These are phyloP conservation scores for Lates calcarifer DNA, from an alignment of 2,113 vertebrate species.

Conservation along the genomic window DNA sequence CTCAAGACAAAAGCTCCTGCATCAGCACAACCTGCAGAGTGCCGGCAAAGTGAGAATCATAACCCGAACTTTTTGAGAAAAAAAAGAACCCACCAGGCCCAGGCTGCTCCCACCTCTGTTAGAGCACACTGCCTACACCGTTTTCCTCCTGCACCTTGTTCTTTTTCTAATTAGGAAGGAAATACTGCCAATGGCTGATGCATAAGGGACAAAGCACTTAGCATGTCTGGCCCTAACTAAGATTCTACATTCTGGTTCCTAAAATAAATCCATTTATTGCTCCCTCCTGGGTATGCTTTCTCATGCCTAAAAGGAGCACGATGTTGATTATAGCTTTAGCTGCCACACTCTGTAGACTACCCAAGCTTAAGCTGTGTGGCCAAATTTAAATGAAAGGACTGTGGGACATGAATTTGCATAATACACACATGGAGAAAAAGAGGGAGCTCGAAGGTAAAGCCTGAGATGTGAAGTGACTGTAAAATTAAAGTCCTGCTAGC, in stretches of 20 bases:
- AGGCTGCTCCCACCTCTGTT: conserved; percentile 40
- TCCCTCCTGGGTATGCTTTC: conserved; percentile 77
- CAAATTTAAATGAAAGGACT: conserved; percentile 68
- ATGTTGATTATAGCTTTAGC: conserved; percentile 78
- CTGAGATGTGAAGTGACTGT: conserved; percentile 51
- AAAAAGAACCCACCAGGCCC: conserved; percentile 23
- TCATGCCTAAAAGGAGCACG: conserved; percentile 75
- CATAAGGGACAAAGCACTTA: conserved; percentile 84
- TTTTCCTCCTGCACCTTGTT: conserved; percentile 61
- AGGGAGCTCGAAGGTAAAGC: conserved; percentile 48
- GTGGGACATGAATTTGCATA: conserved; percentile 73
- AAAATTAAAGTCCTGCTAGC: conserved; percentile 43
- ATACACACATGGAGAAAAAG: conserved; percentile 53
- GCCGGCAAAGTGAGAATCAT: conserved; percentile 64
- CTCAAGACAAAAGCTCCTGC: conserved; percentile 76
- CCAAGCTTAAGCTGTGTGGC: conserved; percentile 58
- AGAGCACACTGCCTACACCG: conserved; percentile 18
- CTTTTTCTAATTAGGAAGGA: conserved; percentile 77
- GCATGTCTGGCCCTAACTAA: conserved; percentile 82
- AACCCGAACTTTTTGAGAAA: conserved; percentile 63
- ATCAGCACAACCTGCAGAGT: conserved; percentile 78
- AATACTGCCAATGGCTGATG: conserved; percentile 73
- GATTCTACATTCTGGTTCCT: conserved; percentile 79
- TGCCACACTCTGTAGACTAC: conserved; percentile 64
- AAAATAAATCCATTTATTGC: conserved; percentile 85